Base-by-base conservation (phyloP, 2,113 vertebrate genomes). In the Picathartes gymnocephalus region DNA sequence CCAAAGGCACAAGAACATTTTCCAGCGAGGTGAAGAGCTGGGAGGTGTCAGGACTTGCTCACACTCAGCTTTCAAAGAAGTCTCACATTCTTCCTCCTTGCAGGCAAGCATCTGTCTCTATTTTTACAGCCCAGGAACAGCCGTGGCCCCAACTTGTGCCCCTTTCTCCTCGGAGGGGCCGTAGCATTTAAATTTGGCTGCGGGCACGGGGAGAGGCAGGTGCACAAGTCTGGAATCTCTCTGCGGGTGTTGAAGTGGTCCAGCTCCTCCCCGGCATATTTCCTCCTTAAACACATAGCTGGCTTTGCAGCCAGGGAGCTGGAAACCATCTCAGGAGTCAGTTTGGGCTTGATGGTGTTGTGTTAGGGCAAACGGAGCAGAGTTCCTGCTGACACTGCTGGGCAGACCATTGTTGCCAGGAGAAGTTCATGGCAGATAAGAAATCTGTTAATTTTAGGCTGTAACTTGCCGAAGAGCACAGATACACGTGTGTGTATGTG, bases 31-130 rank as follows among this genome's bases (percentile, higher is more conserved):
- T 89, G 86, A 91, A 94, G 94, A 95, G 92, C 94, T 48, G 24
- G 95, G 96, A 96, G 89, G 93, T 56, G 93, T 97, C 96, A 93
- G 95, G 71, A 85, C 96, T 96, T 94, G 93, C 83, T 80, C 50
- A 51, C 48, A 4, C 60, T 92, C 92, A 54, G 96, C 91, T 94
- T 74, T 90, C 93, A 95, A 94, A 89, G n/a, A 87, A 91, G 90
- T 86, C 53, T 93, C 77, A 54, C 93, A 90, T 96, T 97, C 95
- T 91, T 95, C 79, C 94, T 92, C 76, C 50, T 79, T 2, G 1
- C 93, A 95, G 87, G 92, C 91, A 85, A 87, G 84, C 87, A 91
- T 85, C 74, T 71, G 5, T 91, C 84, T 95, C 94, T 96, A 64
- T 96, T 96, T 96, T 92, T 97, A 92, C 39, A 94, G 82, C 48